Evolutionary conservation across 2,888 invertebrate genomes (phyloP).

Genomic region (Tanaodytes sp.): DNA sequence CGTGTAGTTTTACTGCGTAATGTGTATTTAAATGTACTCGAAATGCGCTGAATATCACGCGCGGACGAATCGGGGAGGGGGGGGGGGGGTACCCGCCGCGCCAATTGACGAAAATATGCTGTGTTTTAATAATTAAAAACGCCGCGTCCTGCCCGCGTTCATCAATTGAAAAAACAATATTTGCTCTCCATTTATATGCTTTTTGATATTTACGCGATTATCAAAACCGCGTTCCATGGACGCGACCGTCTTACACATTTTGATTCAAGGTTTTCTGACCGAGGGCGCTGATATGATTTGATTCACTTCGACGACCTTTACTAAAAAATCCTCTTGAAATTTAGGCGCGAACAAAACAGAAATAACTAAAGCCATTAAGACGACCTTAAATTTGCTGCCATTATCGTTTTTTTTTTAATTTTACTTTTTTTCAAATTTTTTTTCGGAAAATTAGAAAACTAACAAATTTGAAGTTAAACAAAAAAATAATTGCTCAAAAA

Average conservation of each 20-base stretch:
- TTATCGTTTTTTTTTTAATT: no score
- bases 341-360: no score
- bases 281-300: no score
- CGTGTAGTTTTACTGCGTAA: constrained; percentile 53
- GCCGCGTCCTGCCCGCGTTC: constrained; percentile 14
- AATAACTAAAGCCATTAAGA: no score
- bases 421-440: no score
- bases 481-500: no score
- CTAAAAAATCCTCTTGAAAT: no score
- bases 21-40: constrained; percentile 53
- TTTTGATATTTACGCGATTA: constrained; percentile 39
- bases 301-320: no score
- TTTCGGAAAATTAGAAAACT: no score
- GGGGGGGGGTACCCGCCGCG: not conserved
- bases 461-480: no score
- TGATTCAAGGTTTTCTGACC: constrained; percentile 26
- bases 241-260: constrained; percentile 25
- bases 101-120: constrained; percentile 28
- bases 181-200: constrained; percentile 46
- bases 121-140: constrained; percentile 24
- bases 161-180: constrained; percentile 32
- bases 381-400: no score
- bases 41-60: constrained; percentile 42
- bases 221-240: not conserved
- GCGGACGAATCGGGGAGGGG: constrained; percentile 12